phyloP scores from a whole-genome alignment of 2,888 invertebrate genomes.

The Chelonus formosanus region DNA sequence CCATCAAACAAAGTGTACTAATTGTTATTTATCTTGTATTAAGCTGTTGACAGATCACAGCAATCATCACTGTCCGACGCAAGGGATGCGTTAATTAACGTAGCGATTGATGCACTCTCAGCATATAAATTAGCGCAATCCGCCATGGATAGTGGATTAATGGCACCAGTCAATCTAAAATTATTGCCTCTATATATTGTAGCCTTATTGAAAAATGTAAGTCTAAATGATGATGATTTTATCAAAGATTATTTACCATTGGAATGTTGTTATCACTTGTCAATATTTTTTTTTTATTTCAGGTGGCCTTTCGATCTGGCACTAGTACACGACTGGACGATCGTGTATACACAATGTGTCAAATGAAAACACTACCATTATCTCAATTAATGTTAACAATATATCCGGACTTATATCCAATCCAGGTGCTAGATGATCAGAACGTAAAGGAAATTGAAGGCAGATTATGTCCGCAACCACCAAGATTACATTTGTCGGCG shows the following conservation, averaged over 20 bases:
- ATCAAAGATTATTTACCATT: neutral
- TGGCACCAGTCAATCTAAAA: constrained; percentile 80
- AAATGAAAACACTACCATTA: constrained; percentile 89
- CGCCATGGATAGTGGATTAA: constrained; percentile 69
- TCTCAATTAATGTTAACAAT: constrained; percentile 81
- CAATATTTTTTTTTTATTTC: constrained; percentile 44
- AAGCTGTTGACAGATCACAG: constrained; percentile 90
- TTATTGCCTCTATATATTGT: constrained; percentile 89
- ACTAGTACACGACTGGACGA: constrained; percentile 91
- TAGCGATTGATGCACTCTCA: constrained; percentile 87
- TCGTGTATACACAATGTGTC: constrained; percentile 91
- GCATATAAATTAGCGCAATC: constrained; percentile 74
- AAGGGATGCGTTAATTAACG: constrained; percentile 95
- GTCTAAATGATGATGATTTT: constrained; percentile 49
- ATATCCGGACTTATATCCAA: constrained; percentile 91
- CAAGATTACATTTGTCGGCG: constrained; percentile 85
- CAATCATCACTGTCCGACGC: constrained; percentile 90
- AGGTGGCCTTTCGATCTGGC: constrained; percentile 90
- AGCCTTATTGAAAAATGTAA: constrained; percentile 86
- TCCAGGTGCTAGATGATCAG: constrained; percentile 76
- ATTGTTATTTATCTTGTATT: constrained; percentile 3
- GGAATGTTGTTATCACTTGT: neutral
- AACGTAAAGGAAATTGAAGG: constrained; percentile 64
- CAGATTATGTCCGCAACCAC: constrained; percentile 72
- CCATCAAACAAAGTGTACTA: neutral